Evolutionary conservation across 2,888 invertebrate species (phyloP).

Genomic region (Dicyrtoma fusca): DNA sequence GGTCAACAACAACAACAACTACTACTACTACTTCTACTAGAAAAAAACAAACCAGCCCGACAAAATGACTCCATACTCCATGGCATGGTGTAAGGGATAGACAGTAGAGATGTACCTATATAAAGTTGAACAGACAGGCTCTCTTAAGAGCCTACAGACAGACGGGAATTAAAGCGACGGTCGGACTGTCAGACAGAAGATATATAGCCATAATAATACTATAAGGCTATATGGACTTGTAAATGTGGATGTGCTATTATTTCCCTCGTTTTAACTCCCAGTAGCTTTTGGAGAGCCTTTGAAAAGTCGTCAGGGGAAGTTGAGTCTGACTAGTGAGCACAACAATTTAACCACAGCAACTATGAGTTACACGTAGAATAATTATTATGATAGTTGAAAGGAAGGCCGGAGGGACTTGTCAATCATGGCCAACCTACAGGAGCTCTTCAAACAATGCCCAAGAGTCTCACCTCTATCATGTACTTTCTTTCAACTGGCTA

Average conservation of each 20-base stretch:
- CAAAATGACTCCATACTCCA: too few relatives aligned
- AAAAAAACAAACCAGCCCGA: too few relatives aligned
- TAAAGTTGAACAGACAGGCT: neutral
- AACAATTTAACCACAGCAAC: neutral
- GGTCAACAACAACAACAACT: conserved; percentile 1
- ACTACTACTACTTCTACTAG: too few relatives aligned
- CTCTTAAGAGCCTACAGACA: neutral
- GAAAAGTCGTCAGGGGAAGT: neutral
- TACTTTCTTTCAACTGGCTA: conserved; percentile 16
- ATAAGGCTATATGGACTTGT: too few relatives aligned
- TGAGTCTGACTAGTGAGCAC: neutral
- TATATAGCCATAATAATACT: too few relatives aligned
- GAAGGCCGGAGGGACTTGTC: conserved; percentile 33
- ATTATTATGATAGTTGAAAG: conserved; percentile 36
- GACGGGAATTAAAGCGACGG: too few relatives aligned
- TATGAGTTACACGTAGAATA: conserved; percentile 23
- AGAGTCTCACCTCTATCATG: neutral
- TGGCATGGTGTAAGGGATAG: neutral
- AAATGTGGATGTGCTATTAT: too few relatives aligned
- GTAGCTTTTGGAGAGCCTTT: neutral
- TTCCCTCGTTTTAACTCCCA: neutral
- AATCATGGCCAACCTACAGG: conserved; percentile 22
- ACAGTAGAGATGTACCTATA: neutral
- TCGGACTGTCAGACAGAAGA: too few relatives aligned
- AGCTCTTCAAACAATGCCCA: conserved; percentile 14